Base-by-base conservation (phyloP, 1,140 invertebrate genomes). In the Magallana gigas region DNA sequence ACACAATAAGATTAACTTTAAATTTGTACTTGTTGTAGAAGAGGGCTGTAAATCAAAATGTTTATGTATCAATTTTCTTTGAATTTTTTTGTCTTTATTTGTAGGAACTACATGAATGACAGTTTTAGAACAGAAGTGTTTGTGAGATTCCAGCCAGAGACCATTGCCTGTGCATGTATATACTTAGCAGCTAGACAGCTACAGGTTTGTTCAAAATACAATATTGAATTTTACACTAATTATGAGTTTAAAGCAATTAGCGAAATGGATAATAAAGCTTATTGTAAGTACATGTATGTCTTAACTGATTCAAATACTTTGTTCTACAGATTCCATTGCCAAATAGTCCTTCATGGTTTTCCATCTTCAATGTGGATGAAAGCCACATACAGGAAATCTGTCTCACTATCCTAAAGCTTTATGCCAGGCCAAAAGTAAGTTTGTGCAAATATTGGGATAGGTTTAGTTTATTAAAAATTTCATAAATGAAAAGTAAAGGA, bases 61-160 rank as follows among this genome's bases (percentile, higher is more conserved):
- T 5, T 23, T 29, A 18, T 80, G 14, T 80, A 18, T 36, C 36
- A 48, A 1, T 36, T 14, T 23, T 14, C 23, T 8, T 48, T 48
- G 1, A 48, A 64, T 1, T 62, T n/a, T 56, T 7, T 83, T n/a
- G 18, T 83, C 57, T 83, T 18, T 84, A 57, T 16, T 92, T 92
- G 71, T 91, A 97, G 96, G 97, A 99, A 99, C 95, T 99, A 99
- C 94, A 99, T 99, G 99, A 99, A 99, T 95, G 99, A 99, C 95
- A 98, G 98, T 12, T 95, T 99, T 29, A 95, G 98, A 58, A 99
- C 98, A 0, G 98, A 99, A 95, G 98, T 99, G 0, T 99, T 99
- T 95, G 96, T 99, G 92, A 96, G 98, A 85, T 99, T 98, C 94
- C 96, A 97, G 86, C 98, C 99, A 0, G 99, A 99, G 95, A 98